Percentiles rank a stretch among this genome's conserved stretches.
Conservation (phyloP, 2,888 invertebrate genomes). For the Sturmia bella region DNA sequence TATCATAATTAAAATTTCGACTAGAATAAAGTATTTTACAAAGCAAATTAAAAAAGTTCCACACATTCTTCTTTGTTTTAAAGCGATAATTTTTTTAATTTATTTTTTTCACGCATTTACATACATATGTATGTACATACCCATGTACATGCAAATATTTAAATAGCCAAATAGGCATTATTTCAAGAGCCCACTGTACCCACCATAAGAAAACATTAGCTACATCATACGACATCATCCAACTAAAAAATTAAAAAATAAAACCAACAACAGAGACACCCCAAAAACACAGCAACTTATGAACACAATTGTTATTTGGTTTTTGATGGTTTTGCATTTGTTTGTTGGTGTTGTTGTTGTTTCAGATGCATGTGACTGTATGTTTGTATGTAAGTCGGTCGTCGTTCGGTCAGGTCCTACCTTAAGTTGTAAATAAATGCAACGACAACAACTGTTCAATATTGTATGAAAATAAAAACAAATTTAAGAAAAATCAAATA, state of each 20-base stretch:
- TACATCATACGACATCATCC: not conserved
- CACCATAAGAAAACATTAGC: not conserved
- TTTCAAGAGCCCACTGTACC: no score
- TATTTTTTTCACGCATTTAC: no score
- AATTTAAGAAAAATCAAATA: conserved; percentile 8
- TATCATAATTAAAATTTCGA: no score
- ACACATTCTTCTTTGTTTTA: no score
- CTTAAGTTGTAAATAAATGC: conserved; percentile 50
- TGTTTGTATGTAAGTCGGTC: conserved; percentile 6
- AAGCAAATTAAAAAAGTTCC: no score
- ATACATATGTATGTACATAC: no score
- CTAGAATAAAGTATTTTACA: no score
- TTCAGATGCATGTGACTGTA: conserved; percentile 8
- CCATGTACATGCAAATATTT: no score
- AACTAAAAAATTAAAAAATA: conserved; percentile 19
- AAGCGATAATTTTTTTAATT: no score
- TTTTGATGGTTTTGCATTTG: conserved; percentile 3
- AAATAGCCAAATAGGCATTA: no score
- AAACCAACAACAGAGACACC: not conserved
- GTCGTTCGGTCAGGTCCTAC: conserved; percentile 41
- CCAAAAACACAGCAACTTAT: conserved; percentile 17
- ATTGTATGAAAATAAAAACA: conserved; percentile 12
- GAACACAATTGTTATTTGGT: conserved; percentile 14
- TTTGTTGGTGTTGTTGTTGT: not conserved
- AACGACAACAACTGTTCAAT: not conserved